phyloP scores from a whole-genome alignment of 2,888 invertebrate genomes.

The Diploptera punctata region DNA sequence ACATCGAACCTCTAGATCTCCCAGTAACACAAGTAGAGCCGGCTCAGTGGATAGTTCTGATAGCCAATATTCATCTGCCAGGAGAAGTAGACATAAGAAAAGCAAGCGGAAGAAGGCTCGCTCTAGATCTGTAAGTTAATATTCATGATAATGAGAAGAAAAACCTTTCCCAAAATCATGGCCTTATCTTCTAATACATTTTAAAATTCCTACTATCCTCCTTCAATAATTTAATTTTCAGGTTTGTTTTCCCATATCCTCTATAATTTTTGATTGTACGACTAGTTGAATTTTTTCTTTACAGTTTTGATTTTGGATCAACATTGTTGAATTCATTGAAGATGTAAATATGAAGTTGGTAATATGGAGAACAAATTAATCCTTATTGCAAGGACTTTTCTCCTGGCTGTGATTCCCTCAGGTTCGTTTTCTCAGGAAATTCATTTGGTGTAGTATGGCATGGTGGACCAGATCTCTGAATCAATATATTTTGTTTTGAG shows the following conservation, averaged over 20 bases:
- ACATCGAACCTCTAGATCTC: conserved; percentile 19
- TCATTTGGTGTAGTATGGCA: background rate
- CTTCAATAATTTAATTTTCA: too few species aligned
- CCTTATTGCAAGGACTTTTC: conserved; percentile 1
- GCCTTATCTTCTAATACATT: too few species aligned
- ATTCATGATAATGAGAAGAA: too few species aligned
- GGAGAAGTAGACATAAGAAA: conserved; percentile 46
- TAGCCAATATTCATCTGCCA: conserved; percentile 31
- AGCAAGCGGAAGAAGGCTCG: conserved; percentile 59
- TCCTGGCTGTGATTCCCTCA: background rate
- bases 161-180: too few species aligned
- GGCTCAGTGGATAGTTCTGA: conserved; percentile 28
- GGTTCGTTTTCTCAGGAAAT: background rate
- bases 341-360: background rate
- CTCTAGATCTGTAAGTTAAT: conserved; percentile 52
- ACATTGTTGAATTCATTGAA: background rate
- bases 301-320: conserved; percentile 6
- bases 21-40: conserved; percentile 26
- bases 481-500: too few species aligned
- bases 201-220: too few species aligned
- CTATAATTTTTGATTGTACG: too few species aligned
- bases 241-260: too few species aligned
- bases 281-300: background rate
- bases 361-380: conserved; percentile 11
- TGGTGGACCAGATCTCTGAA: background rate